Conservation (phyloP, 2,797 vertebrate genomes). For the Takifugu ocellatus region DNA sequence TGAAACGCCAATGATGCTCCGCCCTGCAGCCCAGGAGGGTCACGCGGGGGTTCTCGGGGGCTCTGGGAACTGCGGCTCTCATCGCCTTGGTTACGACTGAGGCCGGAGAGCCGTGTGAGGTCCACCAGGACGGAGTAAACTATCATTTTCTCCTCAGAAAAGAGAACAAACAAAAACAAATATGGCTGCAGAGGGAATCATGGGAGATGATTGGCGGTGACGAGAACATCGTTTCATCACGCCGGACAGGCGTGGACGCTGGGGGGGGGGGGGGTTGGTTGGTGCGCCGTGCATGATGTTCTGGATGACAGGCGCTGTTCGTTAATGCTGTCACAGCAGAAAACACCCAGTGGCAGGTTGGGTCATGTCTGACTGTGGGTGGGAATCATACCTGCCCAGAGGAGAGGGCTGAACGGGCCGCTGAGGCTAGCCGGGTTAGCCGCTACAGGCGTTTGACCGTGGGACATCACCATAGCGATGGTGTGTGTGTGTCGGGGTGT, state of each 20-base stretch:
- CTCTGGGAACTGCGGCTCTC: neutral
- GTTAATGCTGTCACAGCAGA: slow-evolving; percentile 29
- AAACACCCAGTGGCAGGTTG: slow-evolving; percentile 40
- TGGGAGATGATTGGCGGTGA: too few species aligned
- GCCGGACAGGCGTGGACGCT: too few species aligned
- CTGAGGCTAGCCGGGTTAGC: too few species aligned
- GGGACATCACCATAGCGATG: too few species aligned
- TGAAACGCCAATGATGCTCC: neutral
- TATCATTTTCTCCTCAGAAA: too few species aligned
- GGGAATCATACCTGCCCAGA: slow-evolving; percentile 16
- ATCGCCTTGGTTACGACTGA: slow-evolving; percentile 2
- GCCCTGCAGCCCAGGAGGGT: slow-evolving; percentile 14
- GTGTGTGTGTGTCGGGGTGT: too few species aligned
- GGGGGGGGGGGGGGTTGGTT: too few species aligned
- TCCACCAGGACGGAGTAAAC: neutral
- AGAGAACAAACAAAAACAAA: too few species aligned
- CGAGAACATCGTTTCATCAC: too few species aligned
- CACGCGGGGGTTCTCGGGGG: slow-evolving; percentile 17
- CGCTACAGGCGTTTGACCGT: too few species aligned
- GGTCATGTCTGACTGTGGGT: slow-evolving; percentile 50
- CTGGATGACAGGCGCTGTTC: slow-evolving; percentile 60
- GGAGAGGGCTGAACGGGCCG: neutral
- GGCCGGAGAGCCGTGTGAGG: slow-evolving; percentile 32
- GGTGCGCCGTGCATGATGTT: slow-evolving; percentile 59
- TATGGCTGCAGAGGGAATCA: too few species aligned